A percentile compares a stretch with the other conserved stretches of the same genome.
These are phyloP conservation scores for Acanthaster planci DNA, from an alignment of 35 echinoderm and acorn worm species.

Conservation along the genomic window DNA sequence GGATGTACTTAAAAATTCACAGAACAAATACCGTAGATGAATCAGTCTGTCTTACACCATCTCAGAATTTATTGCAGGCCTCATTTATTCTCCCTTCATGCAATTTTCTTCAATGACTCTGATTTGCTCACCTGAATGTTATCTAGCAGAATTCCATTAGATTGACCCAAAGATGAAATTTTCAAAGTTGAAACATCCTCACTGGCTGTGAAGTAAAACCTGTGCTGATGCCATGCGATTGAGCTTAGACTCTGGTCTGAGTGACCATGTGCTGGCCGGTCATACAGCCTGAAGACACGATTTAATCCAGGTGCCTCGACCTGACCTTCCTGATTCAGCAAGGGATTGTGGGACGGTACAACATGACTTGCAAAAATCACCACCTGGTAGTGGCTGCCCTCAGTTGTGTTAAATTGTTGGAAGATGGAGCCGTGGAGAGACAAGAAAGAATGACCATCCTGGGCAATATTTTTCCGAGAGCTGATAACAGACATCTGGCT, in stretches of 20 bases:
- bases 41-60: too few relatives aligned
- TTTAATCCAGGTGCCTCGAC: constrained; percentile 25
- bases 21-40: too few relatives aligned
- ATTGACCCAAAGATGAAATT: constrained; percentile 15
- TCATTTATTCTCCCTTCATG: too few relatives aligned
- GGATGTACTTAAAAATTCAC: too few relatives aligned
- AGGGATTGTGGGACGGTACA: neutral
- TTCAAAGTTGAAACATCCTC: neutral
- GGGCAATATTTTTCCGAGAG: neutral
- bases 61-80: too few relatives aligned
- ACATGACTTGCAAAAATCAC: constrained; percentile 7
- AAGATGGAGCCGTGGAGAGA: constrained; percentile 12
- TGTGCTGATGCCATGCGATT: constrained; percentile 18
- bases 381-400: constrained; percentile 5
- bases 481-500: neutral
- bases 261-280: neutral
- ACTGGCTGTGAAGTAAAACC: constrained; percentile 37
- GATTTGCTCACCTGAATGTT: neutral
- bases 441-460: neutral
- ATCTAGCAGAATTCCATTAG: constrained; percentile 31
- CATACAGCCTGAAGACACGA: constrained; percentile 32
- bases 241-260: neutral
- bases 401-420: constrained; percentile 7
- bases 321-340: constrained; percentile 30
- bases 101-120: neutral